A percentile compares a stretch with the other conserved stretches of the same genome.
Conservation (phyloP, 2,888 invertebrate genomes). For the Paralinhomoeus sp. region DNA sequence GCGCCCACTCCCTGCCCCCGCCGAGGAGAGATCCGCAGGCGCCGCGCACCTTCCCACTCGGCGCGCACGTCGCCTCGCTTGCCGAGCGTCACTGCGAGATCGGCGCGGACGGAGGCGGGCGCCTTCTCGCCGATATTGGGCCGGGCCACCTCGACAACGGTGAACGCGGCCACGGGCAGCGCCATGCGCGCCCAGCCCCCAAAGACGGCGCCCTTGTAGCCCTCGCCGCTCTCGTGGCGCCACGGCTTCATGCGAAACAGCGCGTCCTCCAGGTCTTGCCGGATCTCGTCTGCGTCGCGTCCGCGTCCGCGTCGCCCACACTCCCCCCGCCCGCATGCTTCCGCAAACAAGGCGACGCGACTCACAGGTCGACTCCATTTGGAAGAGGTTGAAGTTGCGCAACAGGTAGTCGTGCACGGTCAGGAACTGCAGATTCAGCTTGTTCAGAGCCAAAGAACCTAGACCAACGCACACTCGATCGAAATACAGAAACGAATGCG, state of each 20-base stretch:
- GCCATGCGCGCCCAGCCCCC: constrained; percentile 99
- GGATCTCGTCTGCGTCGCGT: constrained; percentile 64
- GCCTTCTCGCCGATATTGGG: constrained; percentile 55
- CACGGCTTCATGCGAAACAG: constrained; percentile 82
- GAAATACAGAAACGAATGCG: neutral
- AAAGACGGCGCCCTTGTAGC: constrained; percentile 40
- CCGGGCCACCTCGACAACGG: constrained; percentile 58
- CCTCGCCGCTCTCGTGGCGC: constrained; percentile 35
- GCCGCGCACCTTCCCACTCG: constrained; percentile 59
- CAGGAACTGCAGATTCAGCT: constrained; percentile 86
- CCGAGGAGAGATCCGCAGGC: neutral
- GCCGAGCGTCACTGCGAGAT: constrained; percentile 71
- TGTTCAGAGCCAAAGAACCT: constrained; percentile 60
- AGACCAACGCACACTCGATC: constrained; percentile 6
- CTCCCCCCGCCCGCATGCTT: neutral
- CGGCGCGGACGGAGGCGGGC: constrained; percentile 81
- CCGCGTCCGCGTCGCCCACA: no score
- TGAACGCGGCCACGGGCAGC: constrained; percentile 68
- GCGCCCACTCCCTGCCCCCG: neutral
- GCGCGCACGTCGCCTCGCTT: constrained; percentile 68
- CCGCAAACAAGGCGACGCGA: constrained; percentile 12
- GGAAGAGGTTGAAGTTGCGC: constrained; percentile 85
- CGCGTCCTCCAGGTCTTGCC: constrained; percentile 92
- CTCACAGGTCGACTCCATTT: constrained; percentile 87
- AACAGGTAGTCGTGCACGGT: constrained; percentile 91